phyloP scores from a whole-genome alignment of 2,113 vertebrate genomes.

The Columbina picui region DNA sequence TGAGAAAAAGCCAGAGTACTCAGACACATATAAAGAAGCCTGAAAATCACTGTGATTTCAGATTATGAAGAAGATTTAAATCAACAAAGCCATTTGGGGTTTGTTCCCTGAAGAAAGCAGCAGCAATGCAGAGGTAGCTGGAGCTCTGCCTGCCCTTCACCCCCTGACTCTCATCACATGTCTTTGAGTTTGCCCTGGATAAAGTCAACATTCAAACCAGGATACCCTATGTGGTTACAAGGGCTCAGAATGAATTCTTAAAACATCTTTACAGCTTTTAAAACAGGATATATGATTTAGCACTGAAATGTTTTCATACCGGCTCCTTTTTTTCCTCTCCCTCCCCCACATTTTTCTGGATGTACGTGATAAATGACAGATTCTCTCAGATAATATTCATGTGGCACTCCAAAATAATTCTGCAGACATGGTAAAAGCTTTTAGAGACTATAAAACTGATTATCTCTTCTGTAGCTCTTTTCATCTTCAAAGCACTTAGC shows the following conservation, averaged over 20 bases:
- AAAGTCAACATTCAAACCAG: background rate
- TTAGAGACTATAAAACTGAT: conserved; percentile 75
- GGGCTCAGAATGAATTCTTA: background rate
- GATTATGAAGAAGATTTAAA: background rate
- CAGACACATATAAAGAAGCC: background rate
- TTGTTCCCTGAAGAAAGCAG: background rate
- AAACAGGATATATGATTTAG: background rate
- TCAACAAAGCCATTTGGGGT: background rate
- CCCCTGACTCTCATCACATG: background rate
- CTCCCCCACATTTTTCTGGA: background rate
- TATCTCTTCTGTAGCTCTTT: conserved; percentile 69
- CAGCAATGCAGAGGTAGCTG: background rate
- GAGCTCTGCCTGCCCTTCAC: background rate
- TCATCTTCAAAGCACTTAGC: conserved; percentile 75
- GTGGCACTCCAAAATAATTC: conserved; percentile 61
- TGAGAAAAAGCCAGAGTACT: background rate
- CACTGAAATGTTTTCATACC: background rate
- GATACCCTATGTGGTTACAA: background rate
- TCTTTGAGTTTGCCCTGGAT: background rate
- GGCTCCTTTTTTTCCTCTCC: background rate
- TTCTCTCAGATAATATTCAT: conserved; percentile 43
- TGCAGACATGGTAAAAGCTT: conserved; percentile 65
- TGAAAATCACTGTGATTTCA: background rate
- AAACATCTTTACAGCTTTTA: background rate
- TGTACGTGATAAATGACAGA: conserved; percentile 39